Conservation (phyloP, 1,140 invertebrate species). For the Papilio polytes region DNA sequence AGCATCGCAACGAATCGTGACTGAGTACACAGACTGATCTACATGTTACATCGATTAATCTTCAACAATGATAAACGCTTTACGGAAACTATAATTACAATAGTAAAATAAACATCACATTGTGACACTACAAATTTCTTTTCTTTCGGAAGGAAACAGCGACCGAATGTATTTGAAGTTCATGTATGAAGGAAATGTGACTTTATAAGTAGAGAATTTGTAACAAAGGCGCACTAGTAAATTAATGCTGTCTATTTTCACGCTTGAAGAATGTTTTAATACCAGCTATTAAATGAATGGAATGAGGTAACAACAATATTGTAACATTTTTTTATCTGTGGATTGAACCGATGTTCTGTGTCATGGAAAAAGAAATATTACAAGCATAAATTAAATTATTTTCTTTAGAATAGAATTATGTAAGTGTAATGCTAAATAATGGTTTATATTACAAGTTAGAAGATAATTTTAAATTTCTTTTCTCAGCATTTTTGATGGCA, state of each 20-base stretch:
- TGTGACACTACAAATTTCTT: too few relatives aligned
- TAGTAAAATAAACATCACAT: too few relatives aligned
- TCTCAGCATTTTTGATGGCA: too few relatives aligned
- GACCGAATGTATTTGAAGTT: neutral
- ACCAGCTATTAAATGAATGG: neutral
- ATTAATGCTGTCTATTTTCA: neutral
- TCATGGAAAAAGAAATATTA: neutral
- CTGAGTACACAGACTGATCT: constrained; percentile 34
- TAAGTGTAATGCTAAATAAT: too few relatives aligned
- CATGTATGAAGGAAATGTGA: neutral
- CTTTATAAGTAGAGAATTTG: neutral
- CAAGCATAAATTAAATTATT: neutral
- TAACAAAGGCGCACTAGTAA: neutral
- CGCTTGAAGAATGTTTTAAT: constrained; percentile 3
- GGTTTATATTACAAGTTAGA: too few relatives aligned
- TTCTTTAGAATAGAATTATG: too few relatives aligned
- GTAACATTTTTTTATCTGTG: neutral
- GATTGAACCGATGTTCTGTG: neutral
- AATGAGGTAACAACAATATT: neutral
- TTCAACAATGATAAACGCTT: constrained; percentile 33
- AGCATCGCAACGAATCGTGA: constrained; percentile 47
- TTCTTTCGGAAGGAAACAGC: neutral
- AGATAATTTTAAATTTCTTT: too few relatives aligned
- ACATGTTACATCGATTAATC: constrained; percentile 50
- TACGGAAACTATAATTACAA: too few relatives aligned